Percentiles rank a stretch among this genome's conserved stretches.
phyloP scores from a whole-genome alignment of 37 sponge, comb jelly and placozoan genomes.

The Chondrosia reniformis region DNA sequence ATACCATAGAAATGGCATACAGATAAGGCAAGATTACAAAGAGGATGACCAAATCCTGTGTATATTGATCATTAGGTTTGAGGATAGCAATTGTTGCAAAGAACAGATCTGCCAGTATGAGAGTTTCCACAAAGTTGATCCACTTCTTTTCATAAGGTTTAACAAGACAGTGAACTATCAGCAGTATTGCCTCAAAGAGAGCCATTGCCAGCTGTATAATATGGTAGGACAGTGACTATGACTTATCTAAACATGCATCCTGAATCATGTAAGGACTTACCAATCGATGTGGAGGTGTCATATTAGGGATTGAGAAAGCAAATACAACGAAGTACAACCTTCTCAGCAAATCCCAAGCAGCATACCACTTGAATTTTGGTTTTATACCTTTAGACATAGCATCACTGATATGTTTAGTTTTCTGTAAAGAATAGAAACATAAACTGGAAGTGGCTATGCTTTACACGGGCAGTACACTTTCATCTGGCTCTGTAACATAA shows the following conservation, averaged over 20 bases:
- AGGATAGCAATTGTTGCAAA: not conserved
- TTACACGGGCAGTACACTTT: not conserved
- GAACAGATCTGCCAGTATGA: not conserved
- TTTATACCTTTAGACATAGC: not conserved
- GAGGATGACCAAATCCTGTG: not conserved
- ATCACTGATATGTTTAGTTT: not conserved
- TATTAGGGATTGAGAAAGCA: not conserved
- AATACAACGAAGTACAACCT: not conserved
- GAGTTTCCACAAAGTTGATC: not conserved
- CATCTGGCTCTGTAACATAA: not conserved
- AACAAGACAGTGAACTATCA: not conserved
- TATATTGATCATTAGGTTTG: not conserved
- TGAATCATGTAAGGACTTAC: not conserved
- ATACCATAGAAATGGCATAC: not conserved
- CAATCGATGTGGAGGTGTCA: not conserved
- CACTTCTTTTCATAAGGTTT: not conserved
- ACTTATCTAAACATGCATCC: too few relatives aligned
- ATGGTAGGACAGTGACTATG: not conserved
- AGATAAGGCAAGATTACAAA: not conserved
- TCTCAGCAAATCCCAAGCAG: conserved; percentile 1
- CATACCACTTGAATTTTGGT: not conserved
- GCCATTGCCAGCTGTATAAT: not conserved
- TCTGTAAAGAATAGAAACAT: not conserved
- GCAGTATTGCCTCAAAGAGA: not conserved
- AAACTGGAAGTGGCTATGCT: not conserved